Evolutionary conservation across 2,797 vertebrate species (phyloP).

Genomic region (Valencia hispanica): DNA sequence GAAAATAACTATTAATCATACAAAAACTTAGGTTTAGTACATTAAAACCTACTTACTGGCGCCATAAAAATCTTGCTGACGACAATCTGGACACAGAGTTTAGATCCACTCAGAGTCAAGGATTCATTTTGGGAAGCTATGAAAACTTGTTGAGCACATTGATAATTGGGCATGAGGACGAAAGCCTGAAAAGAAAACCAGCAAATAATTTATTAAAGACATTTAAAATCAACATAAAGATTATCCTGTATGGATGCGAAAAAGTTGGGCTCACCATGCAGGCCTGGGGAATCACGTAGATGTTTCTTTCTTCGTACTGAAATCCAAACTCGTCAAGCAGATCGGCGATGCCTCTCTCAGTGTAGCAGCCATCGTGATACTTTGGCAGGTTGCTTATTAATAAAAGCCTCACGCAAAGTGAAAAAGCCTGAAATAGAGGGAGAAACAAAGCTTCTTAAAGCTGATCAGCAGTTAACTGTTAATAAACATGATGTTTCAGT

Average conservation of each 20-base stretch:
- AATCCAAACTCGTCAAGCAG: constrained; percentile 44
- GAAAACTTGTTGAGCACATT: neutral
- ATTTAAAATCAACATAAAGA: neutral
- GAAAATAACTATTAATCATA: neutral
- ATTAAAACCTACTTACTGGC: constrained; percentile 14
- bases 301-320: accelerated
- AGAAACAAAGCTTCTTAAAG: neutral
- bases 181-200: constrained; percentile 53
- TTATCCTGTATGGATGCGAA: neutral
- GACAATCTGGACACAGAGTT: accelerated
- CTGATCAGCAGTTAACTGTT: neutral
- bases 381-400: constrained; percentile 44
- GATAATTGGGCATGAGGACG: neutral
- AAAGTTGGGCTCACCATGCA: constrained; percentile 42
- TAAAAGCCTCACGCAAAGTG: accelerated
- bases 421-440: constrained; percentile 3
- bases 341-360: constrained; percentile 15
- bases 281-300: constrained; percentile 50
- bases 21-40: neutral
- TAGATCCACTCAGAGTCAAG: neutral
- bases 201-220: neutral
- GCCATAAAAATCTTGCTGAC: accelerated
- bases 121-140: accelerated
- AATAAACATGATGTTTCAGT: neutral
- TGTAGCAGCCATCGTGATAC: constrained; percentile 20